Evolutionary conservation across 1,140 invertebrate species (phyloP), one percentile per base, ranked within the genome.

Genomic region (Drosophila seguyi): DNA sequence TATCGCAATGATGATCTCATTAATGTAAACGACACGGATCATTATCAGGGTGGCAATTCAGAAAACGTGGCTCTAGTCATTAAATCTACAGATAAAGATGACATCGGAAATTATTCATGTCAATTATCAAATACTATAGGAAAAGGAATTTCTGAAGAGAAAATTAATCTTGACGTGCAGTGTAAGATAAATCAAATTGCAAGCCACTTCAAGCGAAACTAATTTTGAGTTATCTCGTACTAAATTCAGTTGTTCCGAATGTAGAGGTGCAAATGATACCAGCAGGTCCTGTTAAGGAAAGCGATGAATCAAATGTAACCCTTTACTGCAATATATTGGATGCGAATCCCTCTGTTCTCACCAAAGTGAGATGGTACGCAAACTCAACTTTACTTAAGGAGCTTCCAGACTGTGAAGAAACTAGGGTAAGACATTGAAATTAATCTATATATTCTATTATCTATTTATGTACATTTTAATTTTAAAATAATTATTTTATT

Each of bases 51-150:
- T 14, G 97, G 96, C 1, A 96, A 95, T 6, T 93, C 94, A 0
- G 95, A 96, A 42, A 95, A 97, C 72, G 95, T 96, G 11, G 94
- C 95, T 0, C 93, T 98, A 8, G 94, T 96, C 18, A 96, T 98
- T 62, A 95, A 95, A 79, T 96, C 97, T 78, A 95, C 96, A 0
- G 95, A 95, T 2, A 94, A 96, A 38, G 94, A 94, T 13, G 97
- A 98, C 93, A 95, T 95, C 86, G 97, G 97, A 36, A 95, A 95
- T 73, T 98, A 98, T 92, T 95, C 94, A 3, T 98, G 97, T 87
- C 93, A 95, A 53, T 93, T 98, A 22, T 94, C 95, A 58, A 98
- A 98, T 85, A 94, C 93, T 16, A 95, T 98, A 34, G 95, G 95
- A 16, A 95, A 86, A 45, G 90, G 81, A 36, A 38, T 94, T 48